Evolutionary conservation across 2,797 vertebrate species (phyloP).

Genomic region (Spinus olivaceus): DNA sequence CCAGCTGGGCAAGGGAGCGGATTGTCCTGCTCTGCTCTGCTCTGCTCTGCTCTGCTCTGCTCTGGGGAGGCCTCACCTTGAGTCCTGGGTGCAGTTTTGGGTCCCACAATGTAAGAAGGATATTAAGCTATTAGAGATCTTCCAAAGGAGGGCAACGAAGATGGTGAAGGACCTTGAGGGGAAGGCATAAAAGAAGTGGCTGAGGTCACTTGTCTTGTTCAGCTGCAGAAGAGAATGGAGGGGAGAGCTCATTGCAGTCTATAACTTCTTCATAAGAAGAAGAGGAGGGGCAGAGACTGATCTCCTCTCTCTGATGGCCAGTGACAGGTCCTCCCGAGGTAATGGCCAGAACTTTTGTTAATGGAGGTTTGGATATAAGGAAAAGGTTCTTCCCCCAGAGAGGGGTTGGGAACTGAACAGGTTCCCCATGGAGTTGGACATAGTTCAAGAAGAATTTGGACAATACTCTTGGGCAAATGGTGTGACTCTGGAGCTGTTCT

Average conservation of each 20-base stretch:
- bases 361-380: neutral
- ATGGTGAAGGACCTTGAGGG: neutral
- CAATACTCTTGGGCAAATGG: neutral
- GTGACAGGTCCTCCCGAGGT: neutral
- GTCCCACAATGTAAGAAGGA: neutral
- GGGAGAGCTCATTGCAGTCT: accelerated
- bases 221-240: neutral
- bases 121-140: neutral
- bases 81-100: accelerated
- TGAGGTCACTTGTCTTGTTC: neutral
- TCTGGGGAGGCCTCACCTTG: accelerated
- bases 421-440: neutral
- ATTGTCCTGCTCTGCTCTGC: neutral
- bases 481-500: neutral
- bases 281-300: neutral
- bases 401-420: neutral
- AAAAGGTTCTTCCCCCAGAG: neutral
- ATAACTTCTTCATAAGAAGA: neutral
- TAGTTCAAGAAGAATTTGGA: neutral
- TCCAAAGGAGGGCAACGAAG: accelerated
- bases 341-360: neutral
- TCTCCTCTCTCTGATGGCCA: neutral
- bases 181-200: neutral
- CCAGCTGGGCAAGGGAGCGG: neutral
- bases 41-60: neutral